Percentiles rank a stretch among this genome's conserved stretches.
Evolutionary conservation across 1,140 invertebrate species (phyloP).

Genomic region (Ips nitidus): DNA sequence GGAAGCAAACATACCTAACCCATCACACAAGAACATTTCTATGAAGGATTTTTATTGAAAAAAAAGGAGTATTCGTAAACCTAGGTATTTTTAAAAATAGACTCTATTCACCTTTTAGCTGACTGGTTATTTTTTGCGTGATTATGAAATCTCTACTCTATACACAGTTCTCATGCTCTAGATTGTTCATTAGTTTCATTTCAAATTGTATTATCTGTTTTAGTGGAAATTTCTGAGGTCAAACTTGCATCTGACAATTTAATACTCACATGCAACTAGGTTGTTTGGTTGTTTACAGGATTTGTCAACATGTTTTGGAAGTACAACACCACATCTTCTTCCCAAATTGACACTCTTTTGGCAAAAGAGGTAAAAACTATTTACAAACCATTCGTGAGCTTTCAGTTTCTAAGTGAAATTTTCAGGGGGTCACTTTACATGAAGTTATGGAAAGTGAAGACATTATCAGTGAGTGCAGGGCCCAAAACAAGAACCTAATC

Average conservation of each 20-base stretch:
- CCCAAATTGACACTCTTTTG: constrained; percentile 73
- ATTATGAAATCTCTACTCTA: too few species aligned
- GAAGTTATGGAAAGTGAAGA: constrained; percentile 93
- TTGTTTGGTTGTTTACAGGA: too few species aligned
- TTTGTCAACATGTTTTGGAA: constrained; percentile 76
- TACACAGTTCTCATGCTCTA: too few species aligned
- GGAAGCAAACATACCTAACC: constrained; percentile 53
- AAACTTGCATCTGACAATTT: too few species aligned
- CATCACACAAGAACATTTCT: constrained; percentile 40
- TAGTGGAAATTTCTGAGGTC: too few species aligned
- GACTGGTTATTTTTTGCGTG: too few species aligned
- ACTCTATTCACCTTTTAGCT: background rate
- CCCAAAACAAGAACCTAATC: constrained; percentile 86
- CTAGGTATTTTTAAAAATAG: constrained; percentile 24
- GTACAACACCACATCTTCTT: constrained; percentile 69
- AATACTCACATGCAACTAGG: too few species aligned
- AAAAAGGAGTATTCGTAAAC: constrained; percentile 24
- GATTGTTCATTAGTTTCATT: too few species aligned
- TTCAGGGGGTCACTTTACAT: constrained; percentile 85
- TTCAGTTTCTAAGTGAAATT: constrained; percentile 12
- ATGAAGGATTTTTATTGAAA: constrained; percentile 41
- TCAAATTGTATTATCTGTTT: too few species aligned
- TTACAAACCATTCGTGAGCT: background rate
- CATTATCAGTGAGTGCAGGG: constrained; percentile 93
- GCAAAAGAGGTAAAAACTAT: constrained; percentile 68